Conservation (phyloP, 2,888 invertebrate species). For the Aquatica leii region DNA sequence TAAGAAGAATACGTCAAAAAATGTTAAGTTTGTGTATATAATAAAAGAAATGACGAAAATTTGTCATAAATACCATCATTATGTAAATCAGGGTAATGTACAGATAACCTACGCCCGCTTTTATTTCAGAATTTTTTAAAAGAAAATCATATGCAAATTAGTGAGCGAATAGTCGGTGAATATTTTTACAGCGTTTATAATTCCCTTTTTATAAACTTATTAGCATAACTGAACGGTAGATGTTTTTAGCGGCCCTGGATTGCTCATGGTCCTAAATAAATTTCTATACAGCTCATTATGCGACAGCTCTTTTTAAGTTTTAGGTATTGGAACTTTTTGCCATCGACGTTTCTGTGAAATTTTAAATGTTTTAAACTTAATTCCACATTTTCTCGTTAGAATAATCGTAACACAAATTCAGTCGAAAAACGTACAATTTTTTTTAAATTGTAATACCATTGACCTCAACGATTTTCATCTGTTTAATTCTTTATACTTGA, state of each 20-base stretch:
- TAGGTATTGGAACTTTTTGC: slow-evolving; percentile 31
- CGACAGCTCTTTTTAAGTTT: slow-evolving; percentile 29
- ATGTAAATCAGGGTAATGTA: slow-evolving; percentile 56
- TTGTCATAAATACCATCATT: slow-evolving; percentile 55
- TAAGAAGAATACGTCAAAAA: slow-evolving; percentile 24
- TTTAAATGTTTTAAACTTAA: background rate
- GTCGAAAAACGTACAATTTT: too few species aligned
- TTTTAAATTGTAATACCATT: background rate
- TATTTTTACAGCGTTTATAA: slow-evolving; percentile 62
- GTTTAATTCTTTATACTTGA: too few species aligned
- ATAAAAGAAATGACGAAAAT: slow-evolving; percentile 39
- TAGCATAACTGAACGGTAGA: slow-evolving; percentile 58
- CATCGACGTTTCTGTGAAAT: slow-evolving; percentile 18
- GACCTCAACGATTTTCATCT: too few species aligned
- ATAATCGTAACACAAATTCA: background rate
- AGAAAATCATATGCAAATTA: slow-evolving; percentile 61
- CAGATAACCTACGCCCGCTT: slow-evolving; percentile 55
- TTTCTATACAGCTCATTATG: slow-evolving; percentile 37
- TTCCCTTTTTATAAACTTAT: slow-evolving; percentile 60
- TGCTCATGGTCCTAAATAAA: slow-evolving; percentile 35
- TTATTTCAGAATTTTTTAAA: slow-evolving; percentile 52
- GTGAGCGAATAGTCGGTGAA: slow-evolving; percentile 59
- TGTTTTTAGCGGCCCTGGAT: slow-evolving; percentile 41
- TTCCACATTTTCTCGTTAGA: background rate
- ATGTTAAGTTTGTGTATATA: slow-evolving; percentile 26